These are phyloP conservation scores for Helleia helle DNA, from an alignment of 2,888 invertebrate species.

Conservation along the genomic window DNA sequence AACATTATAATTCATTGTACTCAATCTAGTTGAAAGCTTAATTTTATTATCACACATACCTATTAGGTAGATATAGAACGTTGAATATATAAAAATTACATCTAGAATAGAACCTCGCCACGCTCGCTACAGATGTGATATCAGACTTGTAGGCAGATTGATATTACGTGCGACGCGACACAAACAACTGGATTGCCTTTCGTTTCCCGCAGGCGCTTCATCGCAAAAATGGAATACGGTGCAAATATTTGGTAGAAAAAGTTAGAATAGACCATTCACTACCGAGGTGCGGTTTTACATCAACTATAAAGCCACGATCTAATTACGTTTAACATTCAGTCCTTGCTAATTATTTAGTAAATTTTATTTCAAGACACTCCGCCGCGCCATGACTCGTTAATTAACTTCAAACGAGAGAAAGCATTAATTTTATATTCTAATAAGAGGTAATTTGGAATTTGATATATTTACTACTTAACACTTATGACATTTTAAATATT, in stretches of 20 bases:
- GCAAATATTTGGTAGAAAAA: slow-evolving; percentile 3
- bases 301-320: slow-evolving; percentile 6
- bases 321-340: slow-evolving; percentile 4
- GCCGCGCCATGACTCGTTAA: neutral
- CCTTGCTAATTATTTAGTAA: slow-evolving; percentile 1
- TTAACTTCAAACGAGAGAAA: neutral
- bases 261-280: neutral
- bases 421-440: slow-evolving; percentile 2
- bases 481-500: neutral
- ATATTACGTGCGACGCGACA: slow-evolving; percentile 23
- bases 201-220: slow-evolving; percentile 17
- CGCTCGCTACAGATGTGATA: slow-evolving; percentile 8
- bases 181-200: slow-evolving; percentile 20
- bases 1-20: slow-evolving; percentile 63
- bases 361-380: neutral
- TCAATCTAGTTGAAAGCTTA: slow-evolving; percentile 69
- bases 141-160: slow-evolving; percentile 24
- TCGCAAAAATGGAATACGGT: slow-evolving; percentile 6
- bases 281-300: slow-evolving; percentile 6
- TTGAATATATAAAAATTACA: slow-evolving; percentile 61
- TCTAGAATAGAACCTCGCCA: slow-evolving; percentile 32
- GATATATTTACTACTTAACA: slow-evolving; percentile 3
- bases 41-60: slow-evolving; percentile 70
- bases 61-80: slow-evolving; percentile 57
- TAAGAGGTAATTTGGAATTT: slow-evolving; percentile 5